Percentiles rank a stretch among this genome's conserved stretches.
phyloP scores from a whole-genome alignment of 2,113 vertebrate species.

The Centropus unirufus region DNA sequence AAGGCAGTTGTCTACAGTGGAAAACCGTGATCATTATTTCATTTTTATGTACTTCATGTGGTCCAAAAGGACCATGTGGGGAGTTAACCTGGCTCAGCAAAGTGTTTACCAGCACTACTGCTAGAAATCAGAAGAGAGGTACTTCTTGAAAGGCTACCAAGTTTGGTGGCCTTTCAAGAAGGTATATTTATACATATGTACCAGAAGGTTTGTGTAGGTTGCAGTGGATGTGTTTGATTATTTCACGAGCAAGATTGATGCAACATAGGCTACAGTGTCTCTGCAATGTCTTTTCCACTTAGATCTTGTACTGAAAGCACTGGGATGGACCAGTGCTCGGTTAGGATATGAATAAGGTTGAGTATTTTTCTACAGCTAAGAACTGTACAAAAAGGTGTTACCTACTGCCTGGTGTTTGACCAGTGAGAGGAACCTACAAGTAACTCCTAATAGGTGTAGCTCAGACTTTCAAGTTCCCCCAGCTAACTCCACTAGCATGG shows the following conservation, averaged over 20 bases:
- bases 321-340: background rate
- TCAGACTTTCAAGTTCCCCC: background rate
- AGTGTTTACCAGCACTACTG: background rate
- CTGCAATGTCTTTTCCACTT: background rate
- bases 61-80: background rate
- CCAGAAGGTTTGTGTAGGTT: background rate
- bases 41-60: background rate
- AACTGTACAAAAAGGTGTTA: background rate
- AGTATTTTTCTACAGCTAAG: background rate
- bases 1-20: background rate
- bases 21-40: background rate
- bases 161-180: background rate
- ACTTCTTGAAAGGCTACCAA: background rate
- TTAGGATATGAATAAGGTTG: background rate
- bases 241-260: background rate
- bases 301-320: background rate
- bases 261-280: background rate
- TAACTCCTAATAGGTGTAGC: background rate
- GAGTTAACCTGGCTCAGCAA: background rate
- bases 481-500: background rate
- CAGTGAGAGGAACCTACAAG: background rate
- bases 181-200: rapidly evolving
- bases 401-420: background rate
- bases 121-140: background rate
- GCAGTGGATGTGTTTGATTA: background rate